These are phyloP conservation scores for Drosophila pseudoananassae DNA, from an alignment of 1,140 invertebrate genomes.

Conservation along the genomic window DNA sequence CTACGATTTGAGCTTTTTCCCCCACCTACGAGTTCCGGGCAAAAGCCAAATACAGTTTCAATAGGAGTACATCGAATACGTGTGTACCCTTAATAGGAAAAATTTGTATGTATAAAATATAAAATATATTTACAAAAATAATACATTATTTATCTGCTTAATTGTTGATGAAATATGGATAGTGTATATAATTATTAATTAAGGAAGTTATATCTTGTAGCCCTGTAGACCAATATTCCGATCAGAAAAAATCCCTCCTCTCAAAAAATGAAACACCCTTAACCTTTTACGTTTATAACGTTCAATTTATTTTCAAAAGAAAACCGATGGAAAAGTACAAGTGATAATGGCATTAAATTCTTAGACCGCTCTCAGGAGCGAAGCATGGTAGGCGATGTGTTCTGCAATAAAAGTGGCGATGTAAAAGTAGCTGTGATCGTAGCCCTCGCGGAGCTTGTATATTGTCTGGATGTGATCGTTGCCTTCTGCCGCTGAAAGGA, in stretches of 20 bases:
- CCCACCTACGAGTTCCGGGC: neutral
- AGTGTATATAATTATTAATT: too few relatives aligned
- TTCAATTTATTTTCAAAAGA: conserved; percentile 18
- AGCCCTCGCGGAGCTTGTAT: conserved; percentile 93
- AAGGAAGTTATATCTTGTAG: too few relatives aligned
- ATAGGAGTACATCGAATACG: neutral
- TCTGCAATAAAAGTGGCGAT: conserved; percentile 97
- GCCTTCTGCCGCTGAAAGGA: conserved; percentile 89
- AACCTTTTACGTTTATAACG: neutral
- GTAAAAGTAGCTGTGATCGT: conserved; percentile 99
- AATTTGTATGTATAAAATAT: too few relatives aligned
- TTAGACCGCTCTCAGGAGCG: conserved; percentile 86
- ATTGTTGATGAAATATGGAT: too few relatives aligned
- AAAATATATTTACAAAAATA: too few relatives aligned
- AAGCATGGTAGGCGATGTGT: conserved; percentile 95
- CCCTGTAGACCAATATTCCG: too few relatives aligned
- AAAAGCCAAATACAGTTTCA: neutral
- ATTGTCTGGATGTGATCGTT: conserved; percentile 89
- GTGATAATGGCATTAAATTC: neutral
- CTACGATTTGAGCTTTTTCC: conserved; percentile 50
- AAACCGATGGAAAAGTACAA: conserved; percentile 20
- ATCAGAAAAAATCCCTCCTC: too few relatives aligned
- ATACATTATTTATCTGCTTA: too few relatives aligned
- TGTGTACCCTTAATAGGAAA: neutral
- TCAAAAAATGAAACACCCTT: neutral